Evolutionary conservation across 2,797 vertebrate genomes (phyloP).

Genomic region (Cottoperca gobio): DNA sequence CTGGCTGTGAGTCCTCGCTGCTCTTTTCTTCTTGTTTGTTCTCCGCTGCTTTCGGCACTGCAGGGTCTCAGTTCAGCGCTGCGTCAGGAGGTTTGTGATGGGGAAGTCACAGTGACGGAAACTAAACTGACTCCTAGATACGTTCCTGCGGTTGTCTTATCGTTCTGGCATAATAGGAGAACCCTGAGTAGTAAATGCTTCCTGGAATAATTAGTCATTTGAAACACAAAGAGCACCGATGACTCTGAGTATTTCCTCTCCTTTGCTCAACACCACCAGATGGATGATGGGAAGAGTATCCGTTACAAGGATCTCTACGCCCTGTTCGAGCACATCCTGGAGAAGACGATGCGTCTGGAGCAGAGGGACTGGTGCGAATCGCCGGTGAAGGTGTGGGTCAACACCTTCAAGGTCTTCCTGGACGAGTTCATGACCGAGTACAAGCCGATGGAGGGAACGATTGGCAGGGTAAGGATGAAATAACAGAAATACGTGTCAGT

Average conservation of each 20-base stretch:
- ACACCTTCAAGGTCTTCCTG: conserved; percentile 98
- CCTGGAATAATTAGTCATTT: background rate
- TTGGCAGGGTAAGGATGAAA: conserved; percentile 84
- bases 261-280: conserved; percentile 73
- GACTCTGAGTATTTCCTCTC: background rate
- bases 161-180: too few relatives aligned
- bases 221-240: background rate
- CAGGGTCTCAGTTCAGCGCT: background rate
- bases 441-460: conserved; percentile 89
- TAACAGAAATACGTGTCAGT: background rate
- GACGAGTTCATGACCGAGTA: conserved; percentile 97
- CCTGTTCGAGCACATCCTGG: conserved; percentile 96
- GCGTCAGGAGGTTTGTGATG: too few relatives aligned
- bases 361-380: conserved; percentile 96
- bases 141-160: too few relatives aligned
- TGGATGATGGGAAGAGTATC: conserved; percentile 95
- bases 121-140: too few relatives aligned
- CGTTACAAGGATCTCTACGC: conserved; percentile 96
- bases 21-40: background rate
- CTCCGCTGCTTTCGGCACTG: background rate
- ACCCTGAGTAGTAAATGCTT: background rate
- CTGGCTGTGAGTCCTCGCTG: conserved; percentile 87
- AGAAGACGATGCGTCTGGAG: conserved; percentile 95
- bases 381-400: conserved; percentile 97
- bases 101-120: too few relatives aligned